These are phyloP conservation scores for Centropristis striata DNA, from an alignment of 2,113 vertebrate genomes.

Conservation along the genomic window DNA sequence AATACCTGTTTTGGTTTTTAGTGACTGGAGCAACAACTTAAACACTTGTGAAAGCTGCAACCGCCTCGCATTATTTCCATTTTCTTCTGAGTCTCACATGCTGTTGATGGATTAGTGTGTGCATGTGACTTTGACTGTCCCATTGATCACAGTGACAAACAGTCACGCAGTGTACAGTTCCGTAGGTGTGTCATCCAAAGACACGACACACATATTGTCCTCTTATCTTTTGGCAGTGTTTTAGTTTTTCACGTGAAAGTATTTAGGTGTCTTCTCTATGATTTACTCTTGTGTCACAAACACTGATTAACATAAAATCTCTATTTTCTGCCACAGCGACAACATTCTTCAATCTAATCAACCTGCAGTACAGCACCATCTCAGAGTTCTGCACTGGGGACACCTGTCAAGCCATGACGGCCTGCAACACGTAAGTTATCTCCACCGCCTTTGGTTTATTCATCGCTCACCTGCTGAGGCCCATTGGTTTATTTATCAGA, in stretches of 20 bases:
- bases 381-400: constrained; percentile 99
- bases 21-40: constrained; percentile 7
- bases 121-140: constrained; percentile 27
- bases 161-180: not conserved
- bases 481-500: constrained; percentile 59
- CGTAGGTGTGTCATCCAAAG: constrained; percentile 15
- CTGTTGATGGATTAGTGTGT: constrained; percentile 21
- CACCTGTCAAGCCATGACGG: constrained; percentile 97
- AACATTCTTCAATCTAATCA: constrained; percentile 99
- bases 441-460: constrained; percentile 41
- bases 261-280: not conserved
- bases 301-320: constrained; percentile 7
- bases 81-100: not conserved
- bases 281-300: not conserved
- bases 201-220: not conserved
- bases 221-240: not conserved
- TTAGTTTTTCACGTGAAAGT: not conserved
- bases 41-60: not conserved
- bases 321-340: constrained; percentile 87
- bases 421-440: constrained; percentile 95
- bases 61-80: constrained; percentile 7
- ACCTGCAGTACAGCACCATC: constrained; percentile 99
- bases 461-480: constrained; percentile 18
- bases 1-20: constrained; percentile 24
- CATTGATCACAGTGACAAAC: not conserved